Evolutionary conservation across 2,888 invertebrate species (phyloP), one percentile per base, ranked within the genome.

Genomic region (Cheilosia grossa): DNA sequence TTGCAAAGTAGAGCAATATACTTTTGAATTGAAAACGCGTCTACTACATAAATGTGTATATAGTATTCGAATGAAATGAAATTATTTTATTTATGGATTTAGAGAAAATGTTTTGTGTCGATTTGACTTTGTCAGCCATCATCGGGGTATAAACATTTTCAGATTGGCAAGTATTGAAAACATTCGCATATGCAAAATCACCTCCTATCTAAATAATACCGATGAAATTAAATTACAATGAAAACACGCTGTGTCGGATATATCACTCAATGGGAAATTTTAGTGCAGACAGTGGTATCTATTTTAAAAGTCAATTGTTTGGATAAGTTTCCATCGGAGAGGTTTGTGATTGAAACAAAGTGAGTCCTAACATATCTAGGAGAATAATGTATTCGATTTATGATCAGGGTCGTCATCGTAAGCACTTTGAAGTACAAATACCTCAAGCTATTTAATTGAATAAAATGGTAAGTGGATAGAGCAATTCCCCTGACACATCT

Each of bases 21-120:
- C 24, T 51, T 21, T 27, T 70, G 40, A 49, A 79, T 72, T 49
- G 7, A 66, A 64, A 64, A 44, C 19, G 4, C 37, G 13, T 80
- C 47, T 54, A 10, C 40, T 66, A 21, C 21, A 21, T 21, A 7
- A 49, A 59, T 61, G 47, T 61, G 47, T 59, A 53, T 13, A 13
- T 13, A 13, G 37, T 37, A 37, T 53, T 33, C 51, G 30, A 63
- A 58, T 64, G 63, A 30, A 59, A 51, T 67, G 30, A 54, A 73
- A 61, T 80, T 40, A 30, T 53, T 80, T 80, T 74, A 80, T 74
- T 80, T 80, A 73, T 73, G 73, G 54, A 80, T 61, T 54, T 47
- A 30, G 27, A 53, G 27, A 53, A 24, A 66, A 17, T 51, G 37
- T 47, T 21, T 47, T 58, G 13, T 72, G 66, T 73, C 51, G 53